phyloP scores from a whole-genome alignment of 92 coral and sea anemone species.

The Epizoanthus stellaris region DNA sequence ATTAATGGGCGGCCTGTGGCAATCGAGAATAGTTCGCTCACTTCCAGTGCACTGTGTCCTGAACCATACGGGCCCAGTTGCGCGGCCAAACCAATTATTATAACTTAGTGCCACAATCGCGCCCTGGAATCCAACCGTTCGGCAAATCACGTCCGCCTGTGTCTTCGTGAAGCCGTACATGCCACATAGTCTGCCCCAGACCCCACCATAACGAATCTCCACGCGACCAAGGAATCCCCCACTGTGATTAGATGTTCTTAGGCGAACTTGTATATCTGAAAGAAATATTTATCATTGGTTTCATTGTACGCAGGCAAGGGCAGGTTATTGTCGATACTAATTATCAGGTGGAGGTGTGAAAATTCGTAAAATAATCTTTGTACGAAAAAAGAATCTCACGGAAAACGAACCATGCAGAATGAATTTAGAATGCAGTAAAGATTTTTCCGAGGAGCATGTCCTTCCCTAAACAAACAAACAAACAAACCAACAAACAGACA shows the following conservation, averaged over 20 bases:
- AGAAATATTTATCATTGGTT: background rate
- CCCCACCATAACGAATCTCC: background rate
- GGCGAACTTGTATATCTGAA: slow-evolving; percentile 10
- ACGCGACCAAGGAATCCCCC: background rate
- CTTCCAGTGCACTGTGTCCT: background rate
- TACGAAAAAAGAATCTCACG: too few relatives aligned
- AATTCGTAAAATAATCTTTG: too few relatives aligned
- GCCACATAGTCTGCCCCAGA: slow-evolving; percentile 35
- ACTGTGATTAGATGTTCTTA: background rate
- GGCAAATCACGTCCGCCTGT: slow-evolving; percentile 20
- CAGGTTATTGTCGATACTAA: too few relatives aligned
- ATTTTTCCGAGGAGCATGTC: too few relatives aligned
- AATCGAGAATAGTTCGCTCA: background rate
- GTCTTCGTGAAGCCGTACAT: background rate
- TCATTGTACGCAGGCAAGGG: too few relatives aligned
- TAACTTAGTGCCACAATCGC: background rate
- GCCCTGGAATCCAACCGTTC: slow-evolving; percentile 20
- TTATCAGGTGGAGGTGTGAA: too few relatives aligned
- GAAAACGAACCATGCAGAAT: too few relatives aligned
- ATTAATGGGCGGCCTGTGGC: background rate
- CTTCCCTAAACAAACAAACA: too few relatives aligned
- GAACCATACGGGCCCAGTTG: slow-evolving; percentile 6
- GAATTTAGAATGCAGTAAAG: too few relatives aligned
- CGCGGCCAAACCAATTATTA: background rate
- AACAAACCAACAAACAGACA: too few relatives aligned